phyloP scores from a whole-genome alignment of 2,888 invertebrate genomes.

The Diploptera punctata region DNA sequence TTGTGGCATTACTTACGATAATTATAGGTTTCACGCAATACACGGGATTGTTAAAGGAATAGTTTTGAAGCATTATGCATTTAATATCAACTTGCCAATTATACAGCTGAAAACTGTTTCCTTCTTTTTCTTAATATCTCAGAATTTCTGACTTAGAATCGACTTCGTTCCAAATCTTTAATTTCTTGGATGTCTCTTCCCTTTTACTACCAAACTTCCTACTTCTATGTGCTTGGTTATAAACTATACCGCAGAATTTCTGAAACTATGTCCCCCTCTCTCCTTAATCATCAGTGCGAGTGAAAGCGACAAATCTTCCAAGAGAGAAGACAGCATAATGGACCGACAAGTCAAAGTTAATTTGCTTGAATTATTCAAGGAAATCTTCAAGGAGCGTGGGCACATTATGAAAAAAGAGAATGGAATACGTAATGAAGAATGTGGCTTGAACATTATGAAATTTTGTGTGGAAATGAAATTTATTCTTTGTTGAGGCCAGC shows the following conservation, averaged over 20 bases:
- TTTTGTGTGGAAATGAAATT: slow-evolving; percentile 18
- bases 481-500: not conserved
- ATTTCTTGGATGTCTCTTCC: no score
- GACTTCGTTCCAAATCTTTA: no score
- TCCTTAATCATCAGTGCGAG: not conserved
- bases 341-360: slow-evolving; percentile 20
- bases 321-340: slow-evolving; percentile 11
- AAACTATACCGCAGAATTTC: slow-evolving; percentile 8
- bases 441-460: not conserved
- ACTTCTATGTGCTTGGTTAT: not conserved
- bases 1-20: no score
- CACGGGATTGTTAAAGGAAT: no score
- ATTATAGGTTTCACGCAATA: no score
- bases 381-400: slow-evolving; percentile 11
- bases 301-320: slow-evolving; percentile 14
- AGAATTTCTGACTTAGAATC: no score
- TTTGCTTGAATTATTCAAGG: slow-evolving; percentile 20
- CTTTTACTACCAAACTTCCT: not conserved
- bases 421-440: slow-evolving; percentile 22
- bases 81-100: no score
- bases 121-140: no score
- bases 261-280: slow-evolving; percentile 6
- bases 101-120: no score
- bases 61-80: no score
- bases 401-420: slow-evolving; percentile 1